Conservation (phyloP, 1,140 invertebrate species). For the Probaryconus sp. region DNA sequence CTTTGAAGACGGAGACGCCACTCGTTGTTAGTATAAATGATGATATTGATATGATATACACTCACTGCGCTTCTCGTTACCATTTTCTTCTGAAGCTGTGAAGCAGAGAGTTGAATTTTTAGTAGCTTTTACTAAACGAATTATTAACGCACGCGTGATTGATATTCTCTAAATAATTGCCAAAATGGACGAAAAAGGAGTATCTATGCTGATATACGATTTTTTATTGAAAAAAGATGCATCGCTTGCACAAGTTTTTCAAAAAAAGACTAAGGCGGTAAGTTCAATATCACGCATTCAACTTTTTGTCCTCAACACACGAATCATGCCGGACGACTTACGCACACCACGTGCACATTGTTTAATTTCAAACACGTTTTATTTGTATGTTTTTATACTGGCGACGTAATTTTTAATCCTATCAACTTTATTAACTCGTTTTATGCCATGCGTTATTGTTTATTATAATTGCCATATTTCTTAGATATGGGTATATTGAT, state of each 20-base stretch:
- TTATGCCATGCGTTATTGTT: too few relatives aligned
- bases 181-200: conserved; percentile 59
- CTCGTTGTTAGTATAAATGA: too few relatives aligned
- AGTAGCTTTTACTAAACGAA: background rate
- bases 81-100: too few relatives aligned
- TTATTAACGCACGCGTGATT: background rate
- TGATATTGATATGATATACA: too few relatives aligned
- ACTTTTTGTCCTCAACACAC: background rate
- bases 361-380: too few relatives aligned
- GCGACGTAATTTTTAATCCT: too few relatives aligned
- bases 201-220: conserved; percentile 79
- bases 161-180: conserved; percentile 67
- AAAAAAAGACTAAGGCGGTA: conserved; percentile 82
- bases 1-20: too few relatives aligned
- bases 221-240: conserved; percentile 80
- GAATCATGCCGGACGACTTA: background rate
- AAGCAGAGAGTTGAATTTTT: conserved; percentile 20
- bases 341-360: conserved; percentile 27
- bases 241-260: conserved; percentile 79
- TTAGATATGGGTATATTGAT: too few relatives aligned
- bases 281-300: conserved; percentile 63
- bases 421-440: too few relatives aligned
- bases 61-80: too few relatives aligned
- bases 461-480: too few relatives aligned
- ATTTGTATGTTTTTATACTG: too few relatives aligned